phyloP scores from a whole-genome alignment of 2,113 vertebrate genomes.

The Oncorhynchus masou region DNA sequence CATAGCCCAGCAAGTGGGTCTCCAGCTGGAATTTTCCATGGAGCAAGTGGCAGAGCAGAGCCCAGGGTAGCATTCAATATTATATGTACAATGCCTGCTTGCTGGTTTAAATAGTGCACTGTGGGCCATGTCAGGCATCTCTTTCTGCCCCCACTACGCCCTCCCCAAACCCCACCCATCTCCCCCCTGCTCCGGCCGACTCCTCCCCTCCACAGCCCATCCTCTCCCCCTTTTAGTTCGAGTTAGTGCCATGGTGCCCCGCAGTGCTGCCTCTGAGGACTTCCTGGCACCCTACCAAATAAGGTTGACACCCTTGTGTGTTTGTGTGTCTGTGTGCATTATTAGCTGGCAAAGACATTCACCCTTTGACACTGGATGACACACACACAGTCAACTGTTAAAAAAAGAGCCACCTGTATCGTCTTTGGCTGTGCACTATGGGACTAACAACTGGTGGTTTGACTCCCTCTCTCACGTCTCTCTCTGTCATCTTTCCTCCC shows the following conservation, averaged over 20 bases:
- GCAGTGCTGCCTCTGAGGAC: conserved; percentile 47
- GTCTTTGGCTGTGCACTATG: conserved; percentile 2
- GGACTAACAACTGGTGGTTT: conserved; percentile 18
- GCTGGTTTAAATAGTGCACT: conserved; percentile 48
- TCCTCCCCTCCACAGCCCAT: conserved; percentile 2
- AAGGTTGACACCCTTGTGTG: conserved; percentile 32
- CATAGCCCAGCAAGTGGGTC: conserved; percentile 45
- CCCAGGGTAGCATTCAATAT: not conserved
- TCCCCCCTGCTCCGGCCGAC: not conserved
- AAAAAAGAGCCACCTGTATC: not conserved
- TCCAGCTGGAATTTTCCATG: conserved; percentile 65
- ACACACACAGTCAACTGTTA: not conserved
- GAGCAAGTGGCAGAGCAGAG: conserved; percentile 43
- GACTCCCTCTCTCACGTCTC: conserved; percentile 1
- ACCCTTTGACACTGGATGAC: conserved; percentile 18
- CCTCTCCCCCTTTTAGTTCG: conserved; percentile 33
- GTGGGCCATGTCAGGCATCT: conserved; percentile 35
- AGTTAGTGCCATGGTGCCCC: conserved; percentile 45
- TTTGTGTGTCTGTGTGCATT: conserved; percentile 6
- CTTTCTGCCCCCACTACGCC: conserved; percentile 10
- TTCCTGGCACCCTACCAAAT: conserved; percentile 59
- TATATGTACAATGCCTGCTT: conserved; percentile 24
- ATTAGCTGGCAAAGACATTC: conserved; percentile 28
- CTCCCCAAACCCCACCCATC: not conserved
- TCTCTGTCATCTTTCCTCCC: conserved; percentile 24